Percentiles rank a stretch among this genome's conserved stretches.
phyloP scores from a whole-genome alignment of 2,888 invertebrate species.

The Dryadula phaetusa region DNA sequence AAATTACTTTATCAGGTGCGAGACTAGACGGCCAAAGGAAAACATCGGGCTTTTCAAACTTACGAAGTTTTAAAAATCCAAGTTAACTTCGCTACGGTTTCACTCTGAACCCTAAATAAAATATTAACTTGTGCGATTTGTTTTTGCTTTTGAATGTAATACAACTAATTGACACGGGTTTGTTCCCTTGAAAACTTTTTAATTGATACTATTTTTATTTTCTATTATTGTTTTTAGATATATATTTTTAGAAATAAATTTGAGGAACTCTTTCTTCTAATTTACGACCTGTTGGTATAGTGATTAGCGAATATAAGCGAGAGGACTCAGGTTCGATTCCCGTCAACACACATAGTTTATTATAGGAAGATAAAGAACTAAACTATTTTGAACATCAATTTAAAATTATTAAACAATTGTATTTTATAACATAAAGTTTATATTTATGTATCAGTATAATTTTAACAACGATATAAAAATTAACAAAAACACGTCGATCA shows the following conservation, averaged over 20 bases:
- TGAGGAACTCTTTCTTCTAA: neutral
- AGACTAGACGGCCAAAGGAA: conserved; percentile 68
- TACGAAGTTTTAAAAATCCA: conserved; percentile 81
- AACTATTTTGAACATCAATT: neutral
- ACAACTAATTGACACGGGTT: conserved; percentile 77
- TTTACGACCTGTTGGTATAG: neutral
- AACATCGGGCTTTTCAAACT: conserved; percentile 70
- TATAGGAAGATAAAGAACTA: too few relatives aligned
- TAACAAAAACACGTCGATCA: neutral
- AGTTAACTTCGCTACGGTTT: conserved; percentile 73
- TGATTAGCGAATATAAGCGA: neutral
- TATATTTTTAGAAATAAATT: neutral
- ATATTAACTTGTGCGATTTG: conserved; percentile 71
- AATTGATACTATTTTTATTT: conserved; percentile 30
- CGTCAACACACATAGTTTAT: too few relatives aligned
- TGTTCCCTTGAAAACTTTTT: conserved; percentile 34
- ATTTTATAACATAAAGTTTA: neutral
- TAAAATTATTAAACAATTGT: neutral
- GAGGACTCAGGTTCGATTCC: neutral
- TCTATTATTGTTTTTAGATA: neutral
- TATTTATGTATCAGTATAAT: neutral
- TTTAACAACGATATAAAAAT: neutral
- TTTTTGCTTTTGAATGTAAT: conserved; percentile 62
- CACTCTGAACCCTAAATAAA: conserved; percentile 68
- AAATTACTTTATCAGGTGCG: conserved; percentile 81